Evolutionary conservation across 2,797 vertebrate species (phyloP).

Genomic region (Thamnophis elegans): DNA sequence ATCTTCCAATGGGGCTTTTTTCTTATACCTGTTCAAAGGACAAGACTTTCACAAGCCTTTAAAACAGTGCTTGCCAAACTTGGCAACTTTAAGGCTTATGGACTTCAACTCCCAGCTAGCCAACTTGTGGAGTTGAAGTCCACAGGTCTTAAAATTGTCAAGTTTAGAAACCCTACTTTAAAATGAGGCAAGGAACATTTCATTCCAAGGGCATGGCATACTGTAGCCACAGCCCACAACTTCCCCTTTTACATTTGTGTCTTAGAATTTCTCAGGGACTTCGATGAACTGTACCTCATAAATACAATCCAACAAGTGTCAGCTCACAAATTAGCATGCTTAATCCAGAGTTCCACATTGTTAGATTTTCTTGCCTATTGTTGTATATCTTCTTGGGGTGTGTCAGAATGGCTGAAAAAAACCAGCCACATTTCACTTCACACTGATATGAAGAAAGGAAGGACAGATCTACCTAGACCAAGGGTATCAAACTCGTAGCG

Average conservation of each 20-base stretch:
- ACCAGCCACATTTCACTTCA: not conserved
- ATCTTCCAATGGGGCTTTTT: constrained; percentile 3
- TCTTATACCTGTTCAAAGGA: not conserved
- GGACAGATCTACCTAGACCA: not conserved
- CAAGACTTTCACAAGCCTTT: constrained; percentile 11
- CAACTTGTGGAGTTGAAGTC: not conserved
- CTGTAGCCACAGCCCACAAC: not conserved
- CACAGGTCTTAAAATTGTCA: not conserved
- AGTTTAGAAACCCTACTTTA: not conserved
- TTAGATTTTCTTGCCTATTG: not conserved
- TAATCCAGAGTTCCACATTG: constrained; percentile 2
- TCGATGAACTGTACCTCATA: constrained; percentile 24
- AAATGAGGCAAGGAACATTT: constrained; percentile 10
- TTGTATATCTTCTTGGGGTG: constrained; percentile 8
- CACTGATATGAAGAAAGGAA: not conserved
- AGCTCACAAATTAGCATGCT: constrained; percentile 35
- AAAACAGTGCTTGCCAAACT: not conserved
- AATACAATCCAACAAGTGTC: constrained; percentile 14
- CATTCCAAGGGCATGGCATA: not conserved
- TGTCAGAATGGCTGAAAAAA: constrained; percentile 5
- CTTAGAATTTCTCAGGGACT: constrained; percentile 27
- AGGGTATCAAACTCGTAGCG: no score
- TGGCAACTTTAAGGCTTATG: not conserved
- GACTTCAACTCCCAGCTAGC: not conserved
- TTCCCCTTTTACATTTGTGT: constrained; percentile 44